Conservation (phyloP, 2,113 vertebrate genomes). For the Panurus biarmicus region DNA sequence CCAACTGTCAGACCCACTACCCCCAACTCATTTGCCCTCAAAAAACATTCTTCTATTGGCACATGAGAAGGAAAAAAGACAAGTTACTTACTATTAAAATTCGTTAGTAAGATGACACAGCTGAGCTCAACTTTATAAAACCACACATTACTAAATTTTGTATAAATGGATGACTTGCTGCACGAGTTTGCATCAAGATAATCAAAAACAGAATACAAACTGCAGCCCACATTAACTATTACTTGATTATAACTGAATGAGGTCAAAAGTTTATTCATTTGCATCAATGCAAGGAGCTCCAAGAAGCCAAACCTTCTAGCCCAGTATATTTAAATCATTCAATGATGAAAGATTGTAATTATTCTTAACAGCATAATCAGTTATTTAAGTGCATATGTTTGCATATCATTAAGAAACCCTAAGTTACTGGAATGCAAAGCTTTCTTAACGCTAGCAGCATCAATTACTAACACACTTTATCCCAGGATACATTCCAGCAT, state of each 20-base stretch:
- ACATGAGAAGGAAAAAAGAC: neutral
- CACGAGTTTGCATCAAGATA: neutral
- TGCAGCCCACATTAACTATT: neutral
- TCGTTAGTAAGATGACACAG: neutral
- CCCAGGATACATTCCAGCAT: neutral
- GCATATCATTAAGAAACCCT: neutral
- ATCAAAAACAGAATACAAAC: neutral
- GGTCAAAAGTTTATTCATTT: neutral
- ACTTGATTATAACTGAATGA: neutral
- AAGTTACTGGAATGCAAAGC: neutral
- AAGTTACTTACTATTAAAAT: neutral
- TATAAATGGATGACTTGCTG: neutral
- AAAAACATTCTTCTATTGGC: neutral
- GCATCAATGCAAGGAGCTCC: neutral
- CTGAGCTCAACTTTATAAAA: neutral
- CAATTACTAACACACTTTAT: neutral
- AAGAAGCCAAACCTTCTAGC: neutral
- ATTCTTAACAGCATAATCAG: neutral
- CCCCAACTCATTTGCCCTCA: neutral
- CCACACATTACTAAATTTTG: neutral
- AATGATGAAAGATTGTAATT: neutral
- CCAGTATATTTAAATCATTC: neutral
- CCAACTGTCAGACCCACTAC: neutral
- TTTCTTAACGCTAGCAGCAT: neutral
- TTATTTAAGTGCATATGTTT: neutral